These are phyloP conservation scores for Podarcis raffonei DNA, from an alignment of 2,113 vertebrate genomes.

Conservation along the genomic window DNA sequence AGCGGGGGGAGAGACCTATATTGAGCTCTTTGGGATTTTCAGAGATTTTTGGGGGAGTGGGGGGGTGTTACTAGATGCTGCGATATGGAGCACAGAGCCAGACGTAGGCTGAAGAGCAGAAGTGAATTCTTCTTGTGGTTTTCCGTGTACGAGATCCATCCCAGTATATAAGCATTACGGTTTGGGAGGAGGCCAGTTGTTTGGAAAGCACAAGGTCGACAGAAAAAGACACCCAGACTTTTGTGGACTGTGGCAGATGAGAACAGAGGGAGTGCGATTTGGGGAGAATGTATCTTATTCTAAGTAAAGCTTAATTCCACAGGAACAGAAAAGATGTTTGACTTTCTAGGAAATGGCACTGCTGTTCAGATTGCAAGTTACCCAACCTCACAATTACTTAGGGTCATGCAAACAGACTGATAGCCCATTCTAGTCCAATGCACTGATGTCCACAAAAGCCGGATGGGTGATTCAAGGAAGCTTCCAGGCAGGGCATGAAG, in stretches of 20 bases:
- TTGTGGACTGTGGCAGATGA: not conserved
- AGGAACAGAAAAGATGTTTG: not conserved
- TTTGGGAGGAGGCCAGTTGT: not conserved
- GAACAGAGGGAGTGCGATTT: not conserved
- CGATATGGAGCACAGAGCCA: not conserved
- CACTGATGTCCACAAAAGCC: not conserved
- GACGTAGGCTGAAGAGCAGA: not conserved
- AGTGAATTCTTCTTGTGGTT: no score
- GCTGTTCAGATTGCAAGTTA: not conserved
- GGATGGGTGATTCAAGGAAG: not conserved
- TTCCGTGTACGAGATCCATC: no score
- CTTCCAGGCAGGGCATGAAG: not conserved
- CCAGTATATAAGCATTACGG: no score
- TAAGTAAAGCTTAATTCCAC: not conserved
- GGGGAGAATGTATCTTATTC: not conserved
- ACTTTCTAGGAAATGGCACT: constrained; percentile 4
- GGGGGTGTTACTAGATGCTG: no score
- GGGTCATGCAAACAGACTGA: not conserved
- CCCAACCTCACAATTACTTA: not conserved
- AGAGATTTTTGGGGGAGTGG: not conserved
- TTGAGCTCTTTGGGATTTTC: not conserved
- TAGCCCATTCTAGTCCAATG: not conserved
- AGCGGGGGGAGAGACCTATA: not conserved
- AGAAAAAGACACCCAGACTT: not conserved
- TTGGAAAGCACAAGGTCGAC: not conserved